Evolutionary conservation across 2,888 invertebrate species (phyloP), one percentile per base, ranked within the genome.

Genomic region (Hololepta plana): DNA sequence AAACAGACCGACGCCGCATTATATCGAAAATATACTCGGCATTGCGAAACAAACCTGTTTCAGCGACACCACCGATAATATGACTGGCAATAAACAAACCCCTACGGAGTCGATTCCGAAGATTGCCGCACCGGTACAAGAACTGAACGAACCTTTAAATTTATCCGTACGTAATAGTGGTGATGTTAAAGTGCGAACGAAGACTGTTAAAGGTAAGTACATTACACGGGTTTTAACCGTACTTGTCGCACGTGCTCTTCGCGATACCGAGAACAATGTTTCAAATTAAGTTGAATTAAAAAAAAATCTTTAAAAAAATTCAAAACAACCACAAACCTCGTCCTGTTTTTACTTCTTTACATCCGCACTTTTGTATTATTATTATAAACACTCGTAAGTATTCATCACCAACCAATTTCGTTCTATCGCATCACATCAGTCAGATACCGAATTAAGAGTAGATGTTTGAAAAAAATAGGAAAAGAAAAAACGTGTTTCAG

Each of bases 1-100:
- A 6, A 72, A 72, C 40, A 67, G 67, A 28, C 84, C 84, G 2
- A 88, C 90, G 2, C 80, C 87, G 3, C 84, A 87, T 53, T 69
- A 73, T 20, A 90, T 91, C 45, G 75, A 79, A 36, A 80, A 88
- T 48, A 90, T 90, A 38, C 60, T 91, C 40, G 85, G 84, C 12
- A 39, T 49, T 24, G 44, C n/a, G n/a, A n/a, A n/a, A n/a, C n/a
- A n/a, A n/a, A n/a, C n/a, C n/a, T n/a, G n/a, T n/a, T n/a, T n/a
- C n/a, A n/a, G n/a, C n/a, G n/a, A n/a, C n/a, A n/a, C n/a, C 12
- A 29, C 27, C 24, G 28, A 17, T 19, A 37, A 31, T 12, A 34
- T 34, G 33, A 37, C 37, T 12, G 31, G 39, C 19, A 32, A 35
- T 32, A 33, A 35, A 23, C 34, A 41, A 14, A 35, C 26, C 13